phyloP scores from a whole-genome alignment of 2,797 vertebrate genomes.

The Geotrypetes seraphini region DNA sequence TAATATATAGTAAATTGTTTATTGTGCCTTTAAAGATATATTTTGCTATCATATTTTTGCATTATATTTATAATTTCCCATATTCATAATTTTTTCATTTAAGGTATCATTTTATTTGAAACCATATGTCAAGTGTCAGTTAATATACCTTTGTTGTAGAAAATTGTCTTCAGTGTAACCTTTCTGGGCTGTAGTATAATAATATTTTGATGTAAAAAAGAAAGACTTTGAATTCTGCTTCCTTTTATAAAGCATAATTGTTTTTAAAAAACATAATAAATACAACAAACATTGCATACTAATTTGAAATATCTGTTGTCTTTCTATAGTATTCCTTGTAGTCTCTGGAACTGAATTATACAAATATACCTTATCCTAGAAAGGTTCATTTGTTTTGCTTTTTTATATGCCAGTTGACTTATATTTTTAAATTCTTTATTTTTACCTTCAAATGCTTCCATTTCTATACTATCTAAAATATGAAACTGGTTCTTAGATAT shows the following conservation, averaged over 20 bases:
- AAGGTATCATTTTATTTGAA: constrained; percentile 7
- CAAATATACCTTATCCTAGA: neutral
- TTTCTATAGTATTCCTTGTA: constrained; percentile 23
- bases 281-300: constrained; percentile 27
- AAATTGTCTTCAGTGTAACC: constrained; percentile 24
- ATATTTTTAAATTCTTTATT: constrained; percentile 2
- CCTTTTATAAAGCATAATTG: constrained; percentile 34
- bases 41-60: too few relatives aligned
- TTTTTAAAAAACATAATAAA: constrained; percentile 47
- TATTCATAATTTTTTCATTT: constrained; percentile 16
- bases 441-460: neutral
- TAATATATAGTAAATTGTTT: too few relatives aligned
- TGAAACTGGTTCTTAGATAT: too few relatives aligned
- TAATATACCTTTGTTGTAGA: constrained; percentile 11
- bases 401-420: neutral
- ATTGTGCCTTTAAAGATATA: too few relatives aligned
- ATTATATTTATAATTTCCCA: too few relatives aligned
- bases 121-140: constrained; percentile 15
- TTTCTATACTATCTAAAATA: too few relatives aligned
- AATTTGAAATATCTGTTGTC: constrained; percentile 43
- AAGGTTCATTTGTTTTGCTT: constrained; percentile 3
- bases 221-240: constrained; percentile 29
- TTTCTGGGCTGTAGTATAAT: constrained; percentile 25
- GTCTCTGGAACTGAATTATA: constrained; percentile 9
- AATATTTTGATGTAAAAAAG: constrained; percentile 26